A percentile compares a stretch with the other conserved stretches of the same genome.
phyloP scores from a whole-genome alignment of 2,797 vertebrate species.

The Garrulus glandarius region DNA sequence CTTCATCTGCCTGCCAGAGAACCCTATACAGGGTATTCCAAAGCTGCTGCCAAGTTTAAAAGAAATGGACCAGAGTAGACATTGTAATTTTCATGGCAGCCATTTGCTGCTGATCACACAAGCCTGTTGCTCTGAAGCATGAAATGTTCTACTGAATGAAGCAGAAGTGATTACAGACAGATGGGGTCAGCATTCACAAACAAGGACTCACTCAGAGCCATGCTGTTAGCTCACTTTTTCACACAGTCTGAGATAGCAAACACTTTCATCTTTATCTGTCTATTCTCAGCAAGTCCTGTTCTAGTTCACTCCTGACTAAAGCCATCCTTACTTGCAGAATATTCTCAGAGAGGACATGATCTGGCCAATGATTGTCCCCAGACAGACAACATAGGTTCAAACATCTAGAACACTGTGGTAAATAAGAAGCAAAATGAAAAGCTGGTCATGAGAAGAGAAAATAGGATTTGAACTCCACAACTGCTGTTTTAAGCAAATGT shows the following conservation, averaged over 20 bases:
- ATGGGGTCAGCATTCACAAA: neutral
- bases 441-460: neutral
- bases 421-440: neutral
- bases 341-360: neutral
- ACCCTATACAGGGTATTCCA: neutral
- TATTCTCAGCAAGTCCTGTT: neutral
- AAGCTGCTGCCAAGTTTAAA: neutral
- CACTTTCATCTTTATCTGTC: neutral
- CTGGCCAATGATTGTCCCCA: neutral
- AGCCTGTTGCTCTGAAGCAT: neutral
- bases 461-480: neutral
- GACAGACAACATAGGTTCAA: neutral
- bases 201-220: neutral
- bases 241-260: neutral
- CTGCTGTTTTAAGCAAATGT: neutral
- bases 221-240: neutral
- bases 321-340: neutral
- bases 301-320: neutral
- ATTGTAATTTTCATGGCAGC: neutral
- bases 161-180: neutral
- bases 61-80: neutral
- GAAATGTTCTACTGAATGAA: neutral
- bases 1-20: neutral
- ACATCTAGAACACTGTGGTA: neutral
- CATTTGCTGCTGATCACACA: neutral